These are phyloP conservation scores for Lasioglossum malachurum DNA, from an alignment of 2,888 invertebrate species.

Conservation along the genomic window DNA sequence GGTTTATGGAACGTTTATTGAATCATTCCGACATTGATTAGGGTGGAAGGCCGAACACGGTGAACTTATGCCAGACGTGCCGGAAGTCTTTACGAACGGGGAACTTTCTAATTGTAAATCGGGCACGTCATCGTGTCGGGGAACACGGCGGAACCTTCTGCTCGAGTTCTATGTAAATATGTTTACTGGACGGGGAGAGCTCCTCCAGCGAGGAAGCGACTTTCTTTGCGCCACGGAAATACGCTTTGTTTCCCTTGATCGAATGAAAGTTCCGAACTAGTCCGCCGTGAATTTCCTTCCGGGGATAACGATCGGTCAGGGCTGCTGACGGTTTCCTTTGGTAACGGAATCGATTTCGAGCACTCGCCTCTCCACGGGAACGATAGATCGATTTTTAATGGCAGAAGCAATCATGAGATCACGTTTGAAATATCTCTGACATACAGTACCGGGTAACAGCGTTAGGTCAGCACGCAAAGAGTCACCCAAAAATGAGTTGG, in stretches of 20 bases:
- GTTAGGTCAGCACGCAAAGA: not conserved
- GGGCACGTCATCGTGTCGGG: conserved; percentile 8
- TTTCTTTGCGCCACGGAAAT: conserved; percentile 49
- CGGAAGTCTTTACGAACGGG: conserved; percentile 37
- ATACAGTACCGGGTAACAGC: not conserved
- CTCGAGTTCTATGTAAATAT: conserved; percentile 53
- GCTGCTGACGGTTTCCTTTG: conserved; percentile 24
- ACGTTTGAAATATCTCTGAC: not conserved
- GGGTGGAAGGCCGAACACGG: conserved; percentile 17
- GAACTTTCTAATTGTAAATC: conserved; percentile 48
- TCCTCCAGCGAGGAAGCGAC: conserved; percentile 37
- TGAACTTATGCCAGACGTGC: conserved; percentile 1
- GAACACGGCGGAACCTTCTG: conserved; percentile 19
- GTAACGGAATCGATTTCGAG: not conserved
- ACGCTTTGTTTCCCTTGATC: conserved; percentile 69
- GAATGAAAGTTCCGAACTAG: conserved; percentile 74
- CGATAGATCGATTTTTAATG: not conserved
- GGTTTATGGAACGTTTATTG: conserved; percentile 48
- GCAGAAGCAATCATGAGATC: not conserved
- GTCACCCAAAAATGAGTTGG: no score
- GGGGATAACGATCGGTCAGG: conserved; percentile 69
- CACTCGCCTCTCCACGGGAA: not conserved
- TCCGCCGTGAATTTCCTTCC: conserved; percentile 71
- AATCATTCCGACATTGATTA: conserved; percentile 50
- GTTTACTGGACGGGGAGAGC: conserved; percentile 34